Base-by-base conservation (phyloP, 2,113 vertebrate genomes). In the Syngnathus typhle region DNA sequence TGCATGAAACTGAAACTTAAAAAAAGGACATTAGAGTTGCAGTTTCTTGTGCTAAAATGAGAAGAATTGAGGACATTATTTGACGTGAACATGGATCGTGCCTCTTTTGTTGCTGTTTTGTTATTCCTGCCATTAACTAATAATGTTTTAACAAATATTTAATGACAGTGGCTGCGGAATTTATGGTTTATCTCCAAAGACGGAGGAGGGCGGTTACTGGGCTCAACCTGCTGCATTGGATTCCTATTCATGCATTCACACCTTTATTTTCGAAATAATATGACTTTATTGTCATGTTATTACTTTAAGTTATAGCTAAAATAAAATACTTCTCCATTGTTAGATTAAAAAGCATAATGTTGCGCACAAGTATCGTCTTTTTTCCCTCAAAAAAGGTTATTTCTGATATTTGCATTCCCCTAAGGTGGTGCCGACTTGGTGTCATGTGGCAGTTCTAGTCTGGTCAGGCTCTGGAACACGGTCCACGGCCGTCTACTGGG, bases 381-480 rank as follows among this genome's bases (percentile, higher is more conserved):
- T 18, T 6, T 60, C 12, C 59, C 15, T 15, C 32, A 1, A 19
- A 12, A 38, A 39, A 15, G 13, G 39, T 46, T 72, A 11, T 61
- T 54, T 9, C 37, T 32, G 1, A 62, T 10, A 16, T 43, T 6
- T 65, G 15, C 19, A 27, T 76, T 54, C 69, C 21, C 51, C 55
- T 32, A 56, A 92, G 91, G 88, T 65, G 89, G 81, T n/a, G 91
- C 86, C 36, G 89, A 84, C 64, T 68, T 86, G 60, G 84, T 81
- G 15, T 90, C 90, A 6, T 82, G 74, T 18, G 92, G 91, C 60
- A 89, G 84, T 65, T 90, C 86, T 36, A 93, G 92, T 39, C 73
- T 79, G 77, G 90, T 94, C 65, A 71, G 89, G 62, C 88, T 95
- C 66, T 92, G 93, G 90, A 85, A 79, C 74, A 73, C 73, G 1